Evolutionary conservation across 2,888 invertebrate genomes (phyloP).

Genomic region (Diplolepis rosae): DNA sequence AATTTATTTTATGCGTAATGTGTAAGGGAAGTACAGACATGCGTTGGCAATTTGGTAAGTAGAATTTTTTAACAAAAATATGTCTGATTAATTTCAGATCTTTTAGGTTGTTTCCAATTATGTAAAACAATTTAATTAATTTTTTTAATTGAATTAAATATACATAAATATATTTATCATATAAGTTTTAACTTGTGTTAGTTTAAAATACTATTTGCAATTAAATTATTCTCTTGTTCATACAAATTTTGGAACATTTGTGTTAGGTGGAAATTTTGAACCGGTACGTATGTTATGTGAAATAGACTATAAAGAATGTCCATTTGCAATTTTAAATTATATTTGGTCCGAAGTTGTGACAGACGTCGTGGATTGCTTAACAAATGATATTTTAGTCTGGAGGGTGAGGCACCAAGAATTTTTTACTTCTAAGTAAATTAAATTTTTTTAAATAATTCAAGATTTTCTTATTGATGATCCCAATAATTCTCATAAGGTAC

Average conservation of each 20-base stretch:
- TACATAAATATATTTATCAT: background rate
- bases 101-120: background rate
- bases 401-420: constrained; percentile 52
- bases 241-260: background rate
- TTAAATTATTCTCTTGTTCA: background rate
- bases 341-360: constrained; percentile 67
- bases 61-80: background rate
- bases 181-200: background rate
- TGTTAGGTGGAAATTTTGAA: constrained; percentile 65
- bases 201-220: background rate
- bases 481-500: constrained; percentile 49
- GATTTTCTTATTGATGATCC: background rate
- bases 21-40: constrained; percentile 48
- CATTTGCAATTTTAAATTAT: constrained; percentile 59
- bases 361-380: constrained; percentile 64
- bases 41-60: constrained; percentile 64
- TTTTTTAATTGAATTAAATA: background rate
- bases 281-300: constrained; percentile 61
- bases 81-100: background rate
- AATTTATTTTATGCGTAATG: background rate
- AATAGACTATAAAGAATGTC: constrained; percentile 62
- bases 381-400: constrained; percentile 59
- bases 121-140: background rate
- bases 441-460: background rate
- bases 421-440: background rate